Percentiles rank a stretch among this genome's conserved stretches.
Conservation (phyloP, 2,113 vertebrate genomes). For the Litocranius walleri region DNA sequence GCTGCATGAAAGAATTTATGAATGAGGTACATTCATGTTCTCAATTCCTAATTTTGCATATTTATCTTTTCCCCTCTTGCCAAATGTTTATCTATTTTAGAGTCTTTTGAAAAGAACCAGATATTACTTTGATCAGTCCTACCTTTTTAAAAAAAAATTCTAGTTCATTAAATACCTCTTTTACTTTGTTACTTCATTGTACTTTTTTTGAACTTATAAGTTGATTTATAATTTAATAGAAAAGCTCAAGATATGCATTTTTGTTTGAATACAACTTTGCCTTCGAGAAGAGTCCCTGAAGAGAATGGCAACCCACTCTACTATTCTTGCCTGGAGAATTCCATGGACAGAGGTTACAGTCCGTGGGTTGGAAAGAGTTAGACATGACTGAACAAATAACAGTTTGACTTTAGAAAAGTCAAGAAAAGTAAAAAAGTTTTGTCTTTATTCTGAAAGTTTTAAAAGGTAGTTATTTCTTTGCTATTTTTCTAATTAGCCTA, state of each 20-base stretch:
- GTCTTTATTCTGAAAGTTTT: neutral
- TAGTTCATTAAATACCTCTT: neutral
- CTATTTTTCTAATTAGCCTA: neutral
- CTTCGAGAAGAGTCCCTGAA: neutral
- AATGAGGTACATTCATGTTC: neutral
- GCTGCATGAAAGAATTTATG: neutral
- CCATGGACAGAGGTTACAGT: neutral
- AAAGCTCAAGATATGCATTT: neutral
- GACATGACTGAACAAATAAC: neutral
- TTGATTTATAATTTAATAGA: neutral
- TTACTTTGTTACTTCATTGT: neutral
- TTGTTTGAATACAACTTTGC: constrained; percentile 31
- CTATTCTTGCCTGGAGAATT: neutral
- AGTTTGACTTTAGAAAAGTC: neutral
- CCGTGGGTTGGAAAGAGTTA: neutral
- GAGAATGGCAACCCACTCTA: neutral
- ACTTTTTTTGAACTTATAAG: neutral
- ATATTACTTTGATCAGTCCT: neutral
- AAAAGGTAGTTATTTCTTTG: constrained; percentile 1
- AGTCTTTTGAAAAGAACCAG: neutral
- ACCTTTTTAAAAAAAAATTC: neutral
- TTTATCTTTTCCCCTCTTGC: neutral
- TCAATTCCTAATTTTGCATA: neutral
- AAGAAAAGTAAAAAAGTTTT: neutral
- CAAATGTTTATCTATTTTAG: neutral